These are phyloP conservation scores for Ephydatia muelleri DNA, from an alignment of 37 sponge, comb jelly and placozoan species.

Conservation along the genomic window DNA sequence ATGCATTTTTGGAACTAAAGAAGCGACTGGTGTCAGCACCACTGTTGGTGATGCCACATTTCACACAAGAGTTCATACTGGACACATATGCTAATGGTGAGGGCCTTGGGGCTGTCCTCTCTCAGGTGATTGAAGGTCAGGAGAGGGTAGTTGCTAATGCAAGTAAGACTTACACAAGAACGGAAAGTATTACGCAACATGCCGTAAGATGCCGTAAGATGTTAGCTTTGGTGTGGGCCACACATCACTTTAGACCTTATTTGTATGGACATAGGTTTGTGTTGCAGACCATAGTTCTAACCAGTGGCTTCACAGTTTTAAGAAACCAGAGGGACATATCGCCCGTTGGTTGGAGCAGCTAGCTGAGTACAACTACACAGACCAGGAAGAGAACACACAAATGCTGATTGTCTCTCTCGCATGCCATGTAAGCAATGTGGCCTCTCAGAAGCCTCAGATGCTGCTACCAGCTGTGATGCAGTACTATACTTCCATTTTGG, in stretches of 20 bases:
- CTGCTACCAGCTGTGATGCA: no score
- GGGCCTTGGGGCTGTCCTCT: conserved; percentile 31
- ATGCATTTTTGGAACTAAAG: conserved; percentile 23
- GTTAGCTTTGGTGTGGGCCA: conserved; percentile 38
- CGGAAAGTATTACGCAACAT: conserved; percentile 21
- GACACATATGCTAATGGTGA: conserved; percentile 38
- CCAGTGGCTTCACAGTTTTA: conserved; percentile 10
- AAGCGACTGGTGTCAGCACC: background rate
- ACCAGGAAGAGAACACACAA: conserved; percentile 14
- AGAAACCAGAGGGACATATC: conserved; percentile 8
- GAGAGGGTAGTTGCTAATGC: conserved; percentile 17
- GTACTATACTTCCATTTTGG: no score
- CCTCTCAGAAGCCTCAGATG: no score
- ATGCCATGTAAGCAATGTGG: background rate
- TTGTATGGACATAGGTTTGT: conserved; percentile 14
- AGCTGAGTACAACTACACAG: conserved; percentile 8
- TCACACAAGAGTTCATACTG: conserved; percentile 5
- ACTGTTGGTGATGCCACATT: conserved; percentile 12
- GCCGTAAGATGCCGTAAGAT: conserved; percentile 26
- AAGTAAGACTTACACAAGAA: conserved; percentile 1
- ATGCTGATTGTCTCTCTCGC: conserved; percentile 28
- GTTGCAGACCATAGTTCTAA: conserved; percentile 3
- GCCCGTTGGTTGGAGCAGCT: background rate
- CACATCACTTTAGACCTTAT: conserved; percentile 22
- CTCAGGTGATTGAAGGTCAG: conserved; percentile 3